Base-by-base conservation (phyloP, 2,113 vertebrate species). In the Tychaedon coryphoeus region DNA sequence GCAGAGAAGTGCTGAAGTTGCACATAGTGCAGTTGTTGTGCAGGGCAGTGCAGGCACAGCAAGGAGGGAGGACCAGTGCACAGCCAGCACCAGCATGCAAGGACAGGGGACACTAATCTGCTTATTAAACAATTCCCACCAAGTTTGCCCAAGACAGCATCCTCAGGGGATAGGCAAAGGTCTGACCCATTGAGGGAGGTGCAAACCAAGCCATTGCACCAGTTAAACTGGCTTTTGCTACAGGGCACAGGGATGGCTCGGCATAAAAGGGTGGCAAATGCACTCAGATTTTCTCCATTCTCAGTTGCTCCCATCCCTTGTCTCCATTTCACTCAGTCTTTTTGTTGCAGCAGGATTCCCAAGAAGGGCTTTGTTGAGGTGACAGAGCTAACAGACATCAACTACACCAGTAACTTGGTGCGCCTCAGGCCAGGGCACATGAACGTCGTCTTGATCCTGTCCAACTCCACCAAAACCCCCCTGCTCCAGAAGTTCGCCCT, bases 341-440 rank as follows among this genome's bases (percentile, higher is more conserved):
- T 91, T 58, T 64, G 45, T 82, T 80, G 74, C 82, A 98, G 97
- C 98, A 99, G 99, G 70, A 93, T 98, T 54, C 99, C 99, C 34
- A 99, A 98, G 69, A 99, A 99, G 95, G 99, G 97, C 80, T 99
- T 99, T 29, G 99, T 99, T 29, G 99, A 99, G 95, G 99, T 99
- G 86, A 99, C 99, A 0, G 99, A 99, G 96, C 97, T 99, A 60
- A 99, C 99, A 0, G 98, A 99, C 51, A 98, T 99, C 89, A 99
- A 99, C 4, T 99, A 99, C 94, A 98, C 97, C 81, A 99, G 99
- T 90, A 99, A 99, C 97, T 76, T 99, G 92, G 99, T 99, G 16
- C 99, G 99, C 88, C 97, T 99, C 94, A 97, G 99, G 92, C 99
- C 99, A 0, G 99, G 99, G 14, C 99, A 99, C 96, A 99, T 99